Evolutionary conservation across 1,140 invertebrate genomes (phyloP), one percentile per base, ranked within the genome.

Genomic region (Drosophila eugracilis): DNA sequence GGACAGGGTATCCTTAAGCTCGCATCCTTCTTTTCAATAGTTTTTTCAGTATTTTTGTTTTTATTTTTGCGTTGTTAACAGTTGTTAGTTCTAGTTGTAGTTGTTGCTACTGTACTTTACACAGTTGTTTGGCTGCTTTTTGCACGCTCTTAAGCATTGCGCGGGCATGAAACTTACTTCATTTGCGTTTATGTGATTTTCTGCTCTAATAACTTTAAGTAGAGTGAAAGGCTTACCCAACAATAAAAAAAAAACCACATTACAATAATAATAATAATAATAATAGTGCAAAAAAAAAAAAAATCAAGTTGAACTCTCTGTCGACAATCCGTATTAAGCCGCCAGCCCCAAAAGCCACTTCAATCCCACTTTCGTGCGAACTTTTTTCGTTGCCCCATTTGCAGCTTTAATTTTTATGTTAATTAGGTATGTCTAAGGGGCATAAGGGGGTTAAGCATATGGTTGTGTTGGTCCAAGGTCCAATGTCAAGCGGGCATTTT

Each of bases 141-240:
- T 79, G 75, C 72, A 85, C 72, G 74, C 83, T 88, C 75, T 85
- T 85, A 85, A 85, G 75, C 72, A 85, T 77, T 73, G 71, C 74
- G 70, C 74, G 57, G 77, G 83, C 78, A 78, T 72, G 58, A 88
- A 89, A 89, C 76, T 89, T 89, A 89, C 79, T 89, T 89, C 76
- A 89, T 89, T 89, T 89, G 74, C 63, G 85, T 89, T 89, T 89
- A 89, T 80, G 69, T 89, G 79, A 89, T 85, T 89, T 89, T 89
- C 53, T 50, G 73, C 85, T 89, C 80, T 80, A 89, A 77, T 89
- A 80, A 78, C 45, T 74, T 74, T 58, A 81, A 73, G 44, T 53
- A 70, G 41, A 54, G 39, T 30, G 28, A 70, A 67, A 55, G 78
- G 71, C 28, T 55, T 57, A 73, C 19, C 63, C 58, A 52, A 32